Conservation (phyloP, 2,888 invertebrate genomes). For the Matsumyia berberina region DNA sequence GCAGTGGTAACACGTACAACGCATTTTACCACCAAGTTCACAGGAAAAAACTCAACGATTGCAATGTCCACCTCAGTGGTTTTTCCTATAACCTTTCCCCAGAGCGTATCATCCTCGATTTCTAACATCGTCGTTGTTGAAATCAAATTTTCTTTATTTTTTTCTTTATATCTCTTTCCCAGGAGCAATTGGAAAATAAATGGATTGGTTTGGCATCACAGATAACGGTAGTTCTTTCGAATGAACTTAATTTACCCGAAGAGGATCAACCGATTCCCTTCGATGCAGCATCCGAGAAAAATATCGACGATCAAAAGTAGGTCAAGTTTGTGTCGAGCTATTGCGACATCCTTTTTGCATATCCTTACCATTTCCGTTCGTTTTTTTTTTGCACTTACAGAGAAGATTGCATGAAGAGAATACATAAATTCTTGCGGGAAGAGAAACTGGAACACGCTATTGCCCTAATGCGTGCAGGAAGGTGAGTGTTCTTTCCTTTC, state of each 20-base stretch:
- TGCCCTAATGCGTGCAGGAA: conserved; percentile 91
- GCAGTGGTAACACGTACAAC: too few relatives aligned
- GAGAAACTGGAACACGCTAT: conserved; percentile 91
- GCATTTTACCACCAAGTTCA: too few relatives aligned
- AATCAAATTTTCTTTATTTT: not conserved
- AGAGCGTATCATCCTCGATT: too few relatives aligned
- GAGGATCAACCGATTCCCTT: conserved; percentile 89
- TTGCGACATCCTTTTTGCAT: conserved; percentile 6
- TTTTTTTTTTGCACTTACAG: conserved; percentile 85
- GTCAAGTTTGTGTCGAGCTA: conserved; percentile 77
- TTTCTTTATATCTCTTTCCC: conserved; percentile 43
- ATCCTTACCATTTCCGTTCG: conserved; percentile 10
- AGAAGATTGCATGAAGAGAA: conserved; percentile 93
- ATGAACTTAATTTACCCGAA: conserved; percentile 83
- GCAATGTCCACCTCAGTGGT: too few relatives aligned
- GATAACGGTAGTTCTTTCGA: conserved; percentile 86
- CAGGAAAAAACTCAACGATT: too few relatives aligned
- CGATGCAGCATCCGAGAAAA: conserved; percentile 92
- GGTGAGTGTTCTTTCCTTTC: conserved; percentile 84
- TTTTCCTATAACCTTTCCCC: too few relatives aligned
- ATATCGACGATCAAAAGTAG: conserved; percentile 95
- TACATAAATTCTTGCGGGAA: conserved; percentile 91
- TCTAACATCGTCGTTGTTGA: too few relatives aligned
- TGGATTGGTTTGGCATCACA: conserved; percentile 89
- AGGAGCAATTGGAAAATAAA: conserved; percentile 85